Base-by-base conservation (phyloP, 2,888 invertebrate genomes). In the Hermaeophaga mercurialis region DNA sequence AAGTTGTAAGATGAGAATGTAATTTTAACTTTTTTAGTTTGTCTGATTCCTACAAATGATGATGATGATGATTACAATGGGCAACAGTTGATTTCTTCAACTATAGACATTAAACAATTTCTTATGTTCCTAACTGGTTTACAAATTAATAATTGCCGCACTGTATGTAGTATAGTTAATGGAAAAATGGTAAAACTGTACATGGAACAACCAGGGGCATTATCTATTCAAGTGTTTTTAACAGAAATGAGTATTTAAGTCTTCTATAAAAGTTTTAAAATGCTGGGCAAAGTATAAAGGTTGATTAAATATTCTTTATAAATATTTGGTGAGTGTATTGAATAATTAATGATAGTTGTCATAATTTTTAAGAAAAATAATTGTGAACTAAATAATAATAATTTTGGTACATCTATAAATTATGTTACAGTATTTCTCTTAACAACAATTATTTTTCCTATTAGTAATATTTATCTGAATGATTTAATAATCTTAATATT, bases 171-270 rank as follows among this genome's bases (percentile, higher is more conserved):
- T 72, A 87, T 94, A 57, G 82, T 90, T 17, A 82, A 89, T 60
- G 87, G 87, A 59, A 84, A 82, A 71, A 81, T 90, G 68, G 85
- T 92, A 0, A 89, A 91, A 71, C 77, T 94, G 68, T 84, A 86
- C 67, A 78, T 94, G 59, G 84, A 87, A 64, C 83, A 88, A 14
- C 85, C 89, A 57, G 88, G 88, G 50, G 87, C 88, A 74, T 82
- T 93, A 6, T 85, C 85, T 11, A 80, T 94, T 58, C 89, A 92
- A 77, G 92, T 90, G 73, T 90, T 91, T 75, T 83, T 94, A 64
- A 88, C 88, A 61, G 89, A 90, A 17, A 48, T 43, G 34, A 36
- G 36, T 12, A 9, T 2, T 19, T 46, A 43, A n/a, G 9, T 26
- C 19, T 1, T 9, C 19, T 3, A 22, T n/a, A n/a, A n/a, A n/a